Evolutionary conservation across 1,140 invertebrate species (phyloP).

Genomic region (Achatina immaculata): DNA sequence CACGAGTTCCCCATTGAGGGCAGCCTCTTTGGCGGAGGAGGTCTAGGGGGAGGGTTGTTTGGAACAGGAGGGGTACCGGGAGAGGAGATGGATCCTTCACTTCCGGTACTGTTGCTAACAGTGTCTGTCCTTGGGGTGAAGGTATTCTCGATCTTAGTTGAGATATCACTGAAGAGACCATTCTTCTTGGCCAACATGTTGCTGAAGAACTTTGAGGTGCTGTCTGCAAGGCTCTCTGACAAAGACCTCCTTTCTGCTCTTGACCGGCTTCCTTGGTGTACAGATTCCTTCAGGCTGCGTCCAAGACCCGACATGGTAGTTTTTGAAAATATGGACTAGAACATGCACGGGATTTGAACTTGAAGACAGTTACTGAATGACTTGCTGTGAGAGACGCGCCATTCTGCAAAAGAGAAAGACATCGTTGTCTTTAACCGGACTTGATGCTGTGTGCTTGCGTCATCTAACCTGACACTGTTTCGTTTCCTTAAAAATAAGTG

Average conservation of each 20-base stretch:
- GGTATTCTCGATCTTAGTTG: conserved; percentile 60
- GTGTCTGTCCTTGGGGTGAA: conserved; percentile 40
- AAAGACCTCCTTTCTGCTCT: conserved; percentile 49
- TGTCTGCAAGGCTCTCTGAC: conserved; percentile 61
- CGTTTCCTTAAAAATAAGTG: too few species aligned
- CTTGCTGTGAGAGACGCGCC: too few species aligned
- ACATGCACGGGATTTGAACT: too few species aligned
- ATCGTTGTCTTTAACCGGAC: too few species aligned
- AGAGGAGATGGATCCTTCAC: conserved; percentile 2
- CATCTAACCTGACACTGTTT: too few species aligned
- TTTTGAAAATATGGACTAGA: too few species aligned
- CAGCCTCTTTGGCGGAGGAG: conserved; percentile 36
- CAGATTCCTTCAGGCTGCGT: too few species aligned
- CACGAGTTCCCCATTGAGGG: conserved; percentile 32
- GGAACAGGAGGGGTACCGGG: conserved; percentile 29
- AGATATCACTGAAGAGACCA: conserved; percentile 65
- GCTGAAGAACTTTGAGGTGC: conserved; percentile 65
- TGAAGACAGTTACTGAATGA: too few species aligned
- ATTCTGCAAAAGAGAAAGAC: too few species aligned
- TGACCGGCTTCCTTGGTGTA: conserved; percentile 34
- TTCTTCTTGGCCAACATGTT: conserved; percentile 66
- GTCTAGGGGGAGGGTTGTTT: conserved; percentile 38
- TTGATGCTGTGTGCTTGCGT: too few species aligned
- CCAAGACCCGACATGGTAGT: too few species aligned
- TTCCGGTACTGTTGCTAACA: background rate